phyloP scores from a whole-genome alignment of 2,888 invertebrate species.

The Prostheceraeus crozeri region DNA sequence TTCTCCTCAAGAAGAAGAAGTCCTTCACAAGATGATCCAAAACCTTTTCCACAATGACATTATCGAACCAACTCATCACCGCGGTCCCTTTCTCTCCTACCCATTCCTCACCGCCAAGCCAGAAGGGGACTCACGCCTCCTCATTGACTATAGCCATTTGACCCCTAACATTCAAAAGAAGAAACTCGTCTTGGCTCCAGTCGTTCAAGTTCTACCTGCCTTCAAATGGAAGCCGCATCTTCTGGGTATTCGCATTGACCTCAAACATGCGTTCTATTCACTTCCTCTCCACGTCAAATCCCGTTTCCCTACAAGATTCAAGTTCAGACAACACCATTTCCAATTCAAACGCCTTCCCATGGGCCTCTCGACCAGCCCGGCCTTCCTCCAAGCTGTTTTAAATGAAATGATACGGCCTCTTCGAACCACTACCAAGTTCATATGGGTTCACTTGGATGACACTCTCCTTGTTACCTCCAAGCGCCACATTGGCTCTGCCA shows the following conservation, averaged over 20 bases:
- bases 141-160: background rate
- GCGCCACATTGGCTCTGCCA: too few relatives aligned
- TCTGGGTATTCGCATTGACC: background rate
- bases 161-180: background rate
- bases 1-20: too few relatives aligned
- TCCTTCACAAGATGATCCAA: too few relatives aligned
- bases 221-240: too few relatives aligned
- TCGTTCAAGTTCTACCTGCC: background rate
- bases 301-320: background rate
- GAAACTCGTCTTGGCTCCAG: background rate
- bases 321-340: background rate
- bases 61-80: constrained; percentile 4
- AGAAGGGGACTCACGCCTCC: background rate
- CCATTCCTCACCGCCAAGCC: background rate
- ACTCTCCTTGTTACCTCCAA: background rate
- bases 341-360: background rate
- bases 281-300: background rate
- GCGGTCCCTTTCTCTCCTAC: constrained; percentile 1
- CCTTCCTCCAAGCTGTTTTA: background rate
- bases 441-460: background rate
- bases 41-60: too few relatives aligned
- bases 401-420: background rate
- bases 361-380: background rate
- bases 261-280: background rate
- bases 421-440: background rate